Percentiles rank a stretch among this genome's conserved stretches.
Conservation (phyloP, 1,140 invertebrate species). For the Drosophila melanica region DNA sequence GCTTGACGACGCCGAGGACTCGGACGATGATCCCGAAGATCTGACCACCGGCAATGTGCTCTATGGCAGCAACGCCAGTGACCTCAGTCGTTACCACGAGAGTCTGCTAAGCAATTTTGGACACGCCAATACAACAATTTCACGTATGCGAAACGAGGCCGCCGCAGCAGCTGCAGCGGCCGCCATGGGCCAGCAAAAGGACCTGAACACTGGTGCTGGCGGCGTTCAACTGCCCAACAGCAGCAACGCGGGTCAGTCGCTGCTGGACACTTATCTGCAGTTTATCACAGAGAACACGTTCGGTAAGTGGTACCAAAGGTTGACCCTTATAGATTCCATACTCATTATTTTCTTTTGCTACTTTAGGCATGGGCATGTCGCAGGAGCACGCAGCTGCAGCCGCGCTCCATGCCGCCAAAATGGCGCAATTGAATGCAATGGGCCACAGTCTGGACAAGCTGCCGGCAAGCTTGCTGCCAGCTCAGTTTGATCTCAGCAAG, state of each 20-base stretch:
- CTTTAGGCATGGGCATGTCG: constrained; percentile 84
- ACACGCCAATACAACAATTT: constrained; percentile 86
- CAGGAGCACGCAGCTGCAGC: constrained; percentile 86
- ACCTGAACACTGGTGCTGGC: constrained; percentile 55
- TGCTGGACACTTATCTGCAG: constrained; percentile 93
- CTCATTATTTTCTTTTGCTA: neutral
- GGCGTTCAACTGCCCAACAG: constrained; percentile 76
- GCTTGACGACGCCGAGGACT: constrained; percentile 85
- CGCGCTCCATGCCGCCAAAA: constrained; percentile 88
- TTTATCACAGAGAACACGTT: constrained; percentile 92
- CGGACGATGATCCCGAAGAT: constrained; percentile 90
- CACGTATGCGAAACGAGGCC: constrained; percentile 84
- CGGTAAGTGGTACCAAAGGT: constrained; percentile 78
- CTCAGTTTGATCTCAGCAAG: constrained; percentile 80
- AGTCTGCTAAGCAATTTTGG: constrained; percentile 85
- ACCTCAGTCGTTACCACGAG: constrained; percentile 77
- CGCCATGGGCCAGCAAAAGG: constrained; percentile 84
- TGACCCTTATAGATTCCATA: neutral
- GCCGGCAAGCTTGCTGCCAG: constrained; percentile 69
- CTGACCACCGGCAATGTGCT: constrained; percentile 86
- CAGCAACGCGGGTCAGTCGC: constrained; percentile 87
- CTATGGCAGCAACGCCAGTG: constrained; percentile 62
- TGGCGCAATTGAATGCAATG: constrained; percentile 89
- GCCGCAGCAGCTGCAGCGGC: constrained; percentile 75
- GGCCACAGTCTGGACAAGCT: constrained; percentile 86